Evolutionary conservation across 2,113 vertebrate genomes (phyloP).

Genomic region (human): DNA sequence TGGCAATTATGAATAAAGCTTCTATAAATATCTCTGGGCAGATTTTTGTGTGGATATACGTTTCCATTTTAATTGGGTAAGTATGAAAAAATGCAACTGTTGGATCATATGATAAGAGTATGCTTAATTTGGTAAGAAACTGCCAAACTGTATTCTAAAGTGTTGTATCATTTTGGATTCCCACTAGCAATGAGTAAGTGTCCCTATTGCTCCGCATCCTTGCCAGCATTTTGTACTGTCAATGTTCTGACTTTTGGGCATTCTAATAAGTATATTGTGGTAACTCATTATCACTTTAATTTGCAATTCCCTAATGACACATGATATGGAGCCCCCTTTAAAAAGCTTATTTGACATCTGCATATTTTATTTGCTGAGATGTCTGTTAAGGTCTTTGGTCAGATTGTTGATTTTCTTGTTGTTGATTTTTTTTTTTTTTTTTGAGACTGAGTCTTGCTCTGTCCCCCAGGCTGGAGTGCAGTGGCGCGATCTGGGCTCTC

Average conservation of each 20-base stretch:
- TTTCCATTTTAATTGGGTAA: neutral
- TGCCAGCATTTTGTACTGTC: neutral
- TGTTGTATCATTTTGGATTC: neutral
- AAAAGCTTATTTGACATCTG: neutral
- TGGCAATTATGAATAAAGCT: neutral
- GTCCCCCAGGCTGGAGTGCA: no score
- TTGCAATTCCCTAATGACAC: neutral
- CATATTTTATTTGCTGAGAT: neutral
- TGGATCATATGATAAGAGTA: neutral
- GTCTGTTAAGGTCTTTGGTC: neutral
- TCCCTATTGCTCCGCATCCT: neutral
- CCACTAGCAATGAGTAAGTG: neutral
- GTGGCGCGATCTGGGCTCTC: no score
- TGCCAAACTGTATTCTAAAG: neutral
- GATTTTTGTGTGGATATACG: neutral
- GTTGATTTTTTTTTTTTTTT: neutral
- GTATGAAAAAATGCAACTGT: neutral
- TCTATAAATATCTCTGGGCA: neutral
- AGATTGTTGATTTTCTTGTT: neutral
- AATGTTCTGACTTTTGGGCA: neutral
- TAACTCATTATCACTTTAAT: neutral
- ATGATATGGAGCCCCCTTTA: neutral
- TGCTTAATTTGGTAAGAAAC: neutral
- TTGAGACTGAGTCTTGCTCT: no score
- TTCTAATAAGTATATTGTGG: neutral